Evolutionary conservation across 2,888 invertebrate species (phyloP), one percentile per base, ranked within the genome.

Genomic region (Apoda limacodes): DNA sequence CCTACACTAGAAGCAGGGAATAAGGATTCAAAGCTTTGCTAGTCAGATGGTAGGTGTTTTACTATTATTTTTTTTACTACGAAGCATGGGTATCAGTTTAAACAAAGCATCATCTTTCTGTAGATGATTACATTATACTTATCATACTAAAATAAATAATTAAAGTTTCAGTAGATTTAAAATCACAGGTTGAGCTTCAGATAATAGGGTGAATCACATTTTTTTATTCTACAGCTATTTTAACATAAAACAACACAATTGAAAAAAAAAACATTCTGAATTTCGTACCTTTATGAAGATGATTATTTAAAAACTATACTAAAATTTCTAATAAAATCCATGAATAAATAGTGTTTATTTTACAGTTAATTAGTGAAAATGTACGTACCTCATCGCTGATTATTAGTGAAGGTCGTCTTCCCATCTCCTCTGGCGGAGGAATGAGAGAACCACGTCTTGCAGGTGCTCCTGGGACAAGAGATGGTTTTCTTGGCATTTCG

Each of bases 341-440:
- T n/a, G n/a, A n/a, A n/a, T n/a, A n/a, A n/a, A n/a, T 45, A n/a
- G n/a, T n/a, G n/a, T 24, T 4, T 31, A 20, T 31, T 30, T 25
- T 12, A 4, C 24, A 15, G n/a, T n/a, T n/a, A n/a, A n/a, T n/a
- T n/a, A 22, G 25, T 19, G 6, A 6, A 26, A 32, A 9, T 25
- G 37, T 68, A 78, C 84, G 72, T 89, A 95, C 95, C 93, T 95
- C 95, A 72, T 95, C 95, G 63, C 93, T 92, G 63, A 95, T 94
- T 58, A 95, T 91, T 50, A 95, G 85, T 52, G 93, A 93, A 48
- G 95, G 93, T 51, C 95, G 86, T 55, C 95, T 86, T 55, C 89
- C 90, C 72, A 89, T 88, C 67, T 88, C 90, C 66, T 94, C 94
- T 43, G 93, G 94, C 5, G 92, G 92, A 52, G 94, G 94, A 60